Evolutionary conservation across 2,113 vertebrate genomes (phyloP), one percentile per base, ranked within the genome.

Genomic region (Melanerpes aurifrons): DNA sequence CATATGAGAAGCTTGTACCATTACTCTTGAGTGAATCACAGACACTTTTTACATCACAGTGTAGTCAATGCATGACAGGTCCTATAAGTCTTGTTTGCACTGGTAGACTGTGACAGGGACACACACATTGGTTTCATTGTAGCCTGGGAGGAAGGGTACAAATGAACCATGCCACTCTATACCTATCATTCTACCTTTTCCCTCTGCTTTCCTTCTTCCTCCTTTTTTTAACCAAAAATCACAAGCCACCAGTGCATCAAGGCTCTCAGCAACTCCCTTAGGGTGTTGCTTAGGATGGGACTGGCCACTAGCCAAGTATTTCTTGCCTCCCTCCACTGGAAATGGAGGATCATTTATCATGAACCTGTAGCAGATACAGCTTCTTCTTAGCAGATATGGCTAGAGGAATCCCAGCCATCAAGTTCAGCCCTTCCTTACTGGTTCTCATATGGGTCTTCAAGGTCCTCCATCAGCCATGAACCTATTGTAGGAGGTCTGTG

Each of bases 271-370:
- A 80, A 3, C 6, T 37, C 26, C 56, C 45, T 86, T n/a, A 77
- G 40, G 61, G 50, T 20, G 57, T 31, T 10, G 9, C 5, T 47
- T 53, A 31, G 61, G 28, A 29, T 57, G 69, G 5, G 16, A 53
- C 18, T 43, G 56, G 40, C 5, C 8, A 25, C 25, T 6, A 0
- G 0, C 9, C 47, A 80, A 57, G 14, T 12, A 15, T 15, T 5
- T 78, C 8, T 58, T 66, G 2, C 29, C 5, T 66, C 4, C 14
- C 7, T 84, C 14, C n/a, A 2, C 12, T 64, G 85, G 18, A 63
- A 85, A 47, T 32, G 9, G 9, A 13, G 10, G 1, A 47, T 73
- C 1, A 0, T 62, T 81, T 28, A 5, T 47, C 67, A 25, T 0
- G 3, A 85, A 29, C 4, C 15, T 87, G 64, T 17, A 35, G 61